These are phyloP conservation scores for Rhynchophorus ferrugineus DNA, from an alignment of 1,140 invertebrate species.

Conservation along the genomic window DNA sequence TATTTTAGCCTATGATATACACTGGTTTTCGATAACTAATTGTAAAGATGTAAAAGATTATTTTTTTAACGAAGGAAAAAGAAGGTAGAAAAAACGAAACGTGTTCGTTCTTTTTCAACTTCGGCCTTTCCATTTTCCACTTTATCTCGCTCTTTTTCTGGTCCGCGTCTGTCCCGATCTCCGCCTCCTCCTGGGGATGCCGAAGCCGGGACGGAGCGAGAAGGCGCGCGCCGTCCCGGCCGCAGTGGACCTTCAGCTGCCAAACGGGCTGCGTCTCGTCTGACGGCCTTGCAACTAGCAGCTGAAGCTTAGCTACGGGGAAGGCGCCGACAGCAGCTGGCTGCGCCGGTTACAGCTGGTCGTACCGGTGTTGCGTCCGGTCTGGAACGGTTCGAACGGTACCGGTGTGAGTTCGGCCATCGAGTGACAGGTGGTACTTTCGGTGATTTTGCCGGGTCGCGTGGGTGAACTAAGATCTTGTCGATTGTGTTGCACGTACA, in stretches of 20 bases:
- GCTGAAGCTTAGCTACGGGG: conserved; percentile 22
- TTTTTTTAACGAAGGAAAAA: not conserved
- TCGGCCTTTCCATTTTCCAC: no score
- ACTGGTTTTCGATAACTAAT: no score
- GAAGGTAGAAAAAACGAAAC: not conserved
- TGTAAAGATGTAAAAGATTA: no score
- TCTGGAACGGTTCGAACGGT: not conserved
- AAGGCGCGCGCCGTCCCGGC: conserved; percentile 10
- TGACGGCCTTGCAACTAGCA: conserved; percentile 18
- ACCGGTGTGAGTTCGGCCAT: not conserved
- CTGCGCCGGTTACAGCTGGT: conserved; percentile 9
- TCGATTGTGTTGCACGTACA: no score
- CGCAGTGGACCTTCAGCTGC: conserved; percentile 23
- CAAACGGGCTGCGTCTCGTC: conserved; percentile 17
- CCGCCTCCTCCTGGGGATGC: not conserved
- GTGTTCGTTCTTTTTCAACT: conserved; percentile 9
- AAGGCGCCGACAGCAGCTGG: conserved; percentile 19
- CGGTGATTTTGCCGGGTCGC: no score
- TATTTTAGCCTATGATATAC: no score
- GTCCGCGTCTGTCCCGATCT: conserved; percentile 3
- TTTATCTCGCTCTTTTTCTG: conserved; percentile 5
- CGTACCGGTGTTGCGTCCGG: not conserved
- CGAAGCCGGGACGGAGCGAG: conserved; percentile 9
- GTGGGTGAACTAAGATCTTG: no score
- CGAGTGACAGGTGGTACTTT: no score